phyloP scores from a whole-genome alignment of 2,113 vertebrate species.

The Hippocampus zosterae region DNA sequence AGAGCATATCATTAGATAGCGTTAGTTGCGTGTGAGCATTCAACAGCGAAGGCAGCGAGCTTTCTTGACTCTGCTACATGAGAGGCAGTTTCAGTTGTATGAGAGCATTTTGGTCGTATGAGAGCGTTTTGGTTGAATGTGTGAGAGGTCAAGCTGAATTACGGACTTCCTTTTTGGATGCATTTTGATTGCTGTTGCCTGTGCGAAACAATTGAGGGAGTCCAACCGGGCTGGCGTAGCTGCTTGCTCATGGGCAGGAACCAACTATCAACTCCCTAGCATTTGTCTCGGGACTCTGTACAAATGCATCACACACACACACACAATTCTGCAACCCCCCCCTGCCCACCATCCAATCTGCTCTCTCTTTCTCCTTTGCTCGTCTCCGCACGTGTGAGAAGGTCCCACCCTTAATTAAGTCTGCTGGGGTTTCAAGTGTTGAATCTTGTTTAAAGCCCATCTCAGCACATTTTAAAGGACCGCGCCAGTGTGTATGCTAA shows the following conservation, averaged over 20 bases:
- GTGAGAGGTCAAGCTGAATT: not conserved
- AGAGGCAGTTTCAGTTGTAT: too few relatives aligned
- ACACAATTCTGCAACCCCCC: conserved; percentile 2
- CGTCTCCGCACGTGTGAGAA: conserved; percentile 68
- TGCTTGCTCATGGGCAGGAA: conserved; percentile 32
- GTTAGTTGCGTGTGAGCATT: too few relatives aligned
- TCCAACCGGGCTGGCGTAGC: conserved; percentile 8
- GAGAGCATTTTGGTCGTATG: too few relatives aligned
- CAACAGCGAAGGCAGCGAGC: too few relatives aligned
- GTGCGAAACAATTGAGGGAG: conserved; percentile 30
- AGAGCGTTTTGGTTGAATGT: not conserved
- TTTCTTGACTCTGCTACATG: too few relatives aligned
- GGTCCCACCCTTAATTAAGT: conserved; percentile 94
- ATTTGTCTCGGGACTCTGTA: conserved; percentile 2
- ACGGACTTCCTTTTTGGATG: not conserved
- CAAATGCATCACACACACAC: conserved; percentile 1
- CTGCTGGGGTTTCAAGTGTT: conserved; percentile 93
- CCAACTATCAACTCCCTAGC: conserved; percentile 17
- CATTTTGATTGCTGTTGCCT: not conserved
- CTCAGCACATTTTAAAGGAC: conserved; percentile 92
- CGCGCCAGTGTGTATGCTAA: conserved; percentile 75
- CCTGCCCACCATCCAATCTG: conserved; percentile 43
- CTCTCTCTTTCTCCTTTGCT: conserved; percentile 31
- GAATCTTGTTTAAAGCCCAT: conserved; percentile 90
- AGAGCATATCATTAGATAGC: too few relatives aligned